phyloP scores from a whole-genome alignment of 2,113 vertebrate species.

The Cavia aperea region DNA sequence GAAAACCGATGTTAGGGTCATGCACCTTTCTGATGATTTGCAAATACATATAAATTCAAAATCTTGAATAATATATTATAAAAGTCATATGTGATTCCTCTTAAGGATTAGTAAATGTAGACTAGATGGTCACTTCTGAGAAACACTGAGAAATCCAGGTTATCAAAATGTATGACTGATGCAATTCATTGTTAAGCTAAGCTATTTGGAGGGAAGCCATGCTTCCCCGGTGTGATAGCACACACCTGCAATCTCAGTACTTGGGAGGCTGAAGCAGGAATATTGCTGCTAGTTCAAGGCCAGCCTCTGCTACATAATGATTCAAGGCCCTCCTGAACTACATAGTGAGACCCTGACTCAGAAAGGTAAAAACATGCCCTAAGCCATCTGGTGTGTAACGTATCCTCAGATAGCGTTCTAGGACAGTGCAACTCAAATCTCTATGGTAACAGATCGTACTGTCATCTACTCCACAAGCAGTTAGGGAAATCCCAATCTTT shows the following conservation, averaged over 20 bases:
- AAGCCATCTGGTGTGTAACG: constrained; percentile 56
- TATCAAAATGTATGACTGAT: constrained; percentile 46
- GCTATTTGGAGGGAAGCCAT: neutral
- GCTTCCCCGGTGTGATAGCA: no score
- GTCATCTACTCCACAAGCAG: neutral
- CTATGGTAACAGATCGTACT: neutral
- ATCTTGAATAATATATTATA: constrained; percentile 23
- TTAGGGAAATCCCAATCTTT: constrained; percentile 67
- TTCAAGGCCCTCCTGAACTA: neutral
- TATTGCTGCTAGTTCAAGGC: neutral
- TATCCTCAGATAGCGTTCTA: constrained; percentile 51
- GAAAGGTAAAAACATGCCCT: constrained; percentile 41
- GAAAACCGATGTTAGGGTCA: constrained; percentile 39
- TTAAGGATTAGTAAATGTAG: constrained; percentile 65
- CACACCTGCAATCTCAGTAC: neutral
- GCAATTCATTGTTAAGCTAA: constrained; percentile 18
- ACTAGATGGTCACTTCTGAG: constrained; percentile 65
- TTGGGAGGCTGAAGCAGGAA: neutral
- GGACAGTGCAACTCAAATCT: constrained; percentile 42
- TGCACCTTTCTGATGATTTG: constrained; percentile 40
- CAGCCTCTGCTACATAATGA: neutral
- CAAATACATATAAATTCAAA: neutral
- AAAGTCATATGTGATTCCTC: constrained; percentile 59
- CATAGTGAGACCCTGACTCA: neutral
- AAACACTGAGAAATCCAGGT: constrained; percentile 61